phyloP scores from a whole-genome alignment of 2,888 invertebrate species.

The Gerris lacustris region DNA sequence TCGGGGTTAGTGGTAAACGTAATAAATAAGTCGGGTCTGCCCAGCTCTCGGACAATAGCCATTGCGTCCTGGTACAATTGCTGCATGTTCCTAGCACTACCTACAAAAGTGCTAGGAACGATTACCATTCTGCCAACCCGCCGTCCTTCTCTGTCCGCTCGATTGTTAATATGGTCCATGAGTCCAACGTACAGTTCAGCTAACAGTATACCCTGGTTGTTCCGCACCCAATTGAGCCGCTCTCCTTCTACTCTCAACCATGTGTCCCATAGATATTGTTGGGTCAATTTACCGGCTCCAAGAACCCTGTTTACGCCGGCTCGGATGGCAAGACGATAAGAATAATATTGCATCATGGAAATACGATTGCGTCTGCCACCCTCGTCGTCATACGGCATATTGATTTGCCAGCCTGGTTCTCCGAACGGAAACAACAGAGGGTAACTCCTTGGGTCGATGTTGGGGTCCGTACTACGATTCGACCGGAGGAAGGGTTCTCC shows the following conservation, averaged over 20 bases:
- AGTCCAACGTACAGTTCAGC: background rate
- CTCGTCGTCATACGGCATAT: background rate
- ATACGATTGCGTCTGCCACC: background rate
- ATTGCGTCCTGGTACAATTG: background rate
- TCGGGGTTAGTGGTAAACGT: background rate
- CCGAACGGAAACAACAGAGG: background rate
- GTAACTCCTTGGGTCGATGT: background rate
- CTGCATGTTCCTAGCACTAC: slow-evolving; percentile 1
- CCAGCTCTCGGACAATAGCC: background rate
- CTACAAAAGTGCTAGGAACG: background rate
- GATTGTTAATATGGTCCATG: background rate
- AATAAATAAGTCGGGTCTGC: background rate
- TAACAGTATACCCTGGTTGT: background rate
- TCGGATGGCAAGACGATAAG: background rate
- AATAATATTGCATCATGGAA: background rate
- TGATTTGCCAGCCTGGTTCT: background rate
- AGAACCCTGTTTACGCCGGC: background rate
- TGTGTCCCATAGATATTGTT: background rate
- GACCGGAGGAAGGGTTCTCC: background rate
- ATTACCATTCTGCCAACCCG: background rate
- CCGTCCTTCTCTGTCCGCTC: background rate
- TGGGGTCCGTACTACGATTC: background rate
- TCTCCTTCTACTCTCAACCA: background rate
- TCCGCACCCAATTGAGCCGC: background rate
- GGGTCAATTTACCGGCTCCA: background rate